phyloP scores from a whole-genome alignment of 2,888 invertebrate genomes.

The Panopea generosa region DNA sequence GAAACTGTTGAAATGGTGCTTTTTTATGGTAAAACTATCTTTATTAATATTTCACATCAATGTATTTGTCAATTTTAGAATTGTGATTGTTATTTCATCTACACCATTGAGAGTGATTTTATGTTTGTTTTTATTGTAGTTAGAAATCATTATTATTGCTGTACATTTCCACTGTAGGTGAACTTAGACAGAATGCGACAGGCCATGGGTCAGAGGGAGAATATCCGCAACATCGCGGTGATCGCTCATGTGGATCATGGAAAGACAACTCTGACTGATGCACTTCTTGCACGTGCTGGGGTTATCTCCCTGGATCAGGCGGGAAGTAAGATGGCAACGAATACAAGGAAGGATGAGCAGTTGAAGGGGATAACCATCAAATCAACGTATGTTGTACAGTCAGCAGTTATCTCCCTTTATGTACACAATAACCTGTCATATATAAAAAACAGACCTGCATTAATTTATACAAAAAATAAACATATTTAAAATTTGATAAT shows the following conservation, averaged over 20 bases:
- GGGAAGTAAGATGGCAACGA: conserved; percentile 99
- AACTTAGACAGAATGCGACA: conserved; percentile 99
- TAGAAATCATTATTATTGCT: no score
- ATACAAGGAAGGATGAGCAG: conserved; percentile 99
- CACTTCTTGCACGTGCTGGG: conserved; percentile 99
- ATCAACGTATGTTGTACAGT: conserved; percentile 93
- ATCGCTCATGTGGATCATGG: conserved; percentile 99
- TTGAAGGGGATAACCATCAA: conserved; percentile 99
- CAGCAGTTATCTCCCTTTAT: not conserved
- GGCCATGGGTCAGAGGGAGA: conserved; percentile 99
- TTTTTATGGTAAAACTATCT: no score
- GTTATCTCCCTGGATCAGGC: conserved; percentile 99
- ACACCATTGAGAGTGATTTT: no score
- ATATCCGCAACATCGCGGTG: conserved; percentile 99
- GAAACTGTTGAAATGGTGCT: no score
- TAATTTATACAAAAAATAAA: no score
- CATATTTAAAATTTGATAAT: no score
- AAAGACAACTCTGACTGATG: conserved; percentile 99
- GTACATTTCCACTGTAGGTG: conserved; percentile 89
- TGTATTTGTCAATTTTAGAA: no score
- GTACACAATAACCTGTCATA: no score
- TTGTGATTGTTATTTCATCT: no score
- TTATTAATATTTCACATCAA: no score
- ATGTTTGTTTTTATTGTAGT: no score
- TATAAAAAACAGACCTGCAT: no score